These are phyloP conservation scores for Rhynchonycteris naso DNA, from an alignment of 2,797 vertebrate species.

Conservation along the genomic window DNA sequence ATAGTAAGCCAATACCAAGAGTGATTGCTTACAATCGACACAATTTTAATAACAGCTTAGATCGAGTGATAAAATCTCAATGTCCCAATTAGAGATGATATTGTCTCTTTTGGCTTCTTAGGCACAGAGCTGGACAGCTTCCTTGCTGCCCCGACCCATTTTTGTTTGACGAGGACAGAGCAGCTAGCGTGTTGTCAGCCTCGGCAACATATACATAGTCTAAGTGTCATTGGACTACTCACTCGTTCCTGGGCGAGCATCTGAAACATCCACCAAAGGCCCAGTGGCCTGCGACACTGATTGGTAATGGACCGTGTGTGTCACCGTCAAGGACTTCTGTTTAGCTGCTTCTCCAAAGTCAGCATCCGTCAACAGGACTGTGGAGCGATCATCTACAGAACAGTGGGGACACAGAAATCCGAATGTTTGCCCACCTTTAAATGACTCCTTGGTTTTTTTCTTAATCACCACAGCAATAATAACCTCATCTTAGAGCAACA, in stretches of 20 bases:
- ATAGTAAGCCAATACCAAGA: not conserved
- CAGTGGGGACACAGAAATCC: not conserved
- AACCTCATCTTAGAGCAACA: not conserved
- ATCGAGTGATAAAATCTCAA: not conserved
- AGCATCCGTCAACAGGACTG: slow-evolving; percentile 96
- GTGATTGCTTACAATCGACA: not conserved
- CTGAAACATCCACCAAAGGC: slow-evolving; percentile 98
- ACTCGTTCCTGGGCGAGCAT: slow-evolving; percentile 98
- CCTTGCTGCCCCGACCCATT: not conserved
- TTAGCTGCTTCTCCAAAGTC: slow-evolving; percentile 98
- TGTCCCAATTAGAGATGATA: not conserved
- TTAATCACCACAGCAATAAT: no score
- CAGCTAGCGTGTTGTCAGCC: rapidly evolving
- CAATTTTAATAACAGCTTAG: not conserved
- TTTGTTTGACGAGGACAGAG: not conserved
- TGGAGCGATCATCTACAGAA: slow-evolving; percentile 95
- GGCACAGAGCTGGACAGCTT: not conserved
- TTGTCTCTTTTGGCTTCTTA: not conserved
- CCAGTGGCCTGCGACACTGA: slow-evolving; percentile 98
- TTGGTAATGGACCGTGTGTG: slow-evolving; percentile 99
- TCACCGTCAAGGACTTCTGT: slow-evolving; percentile 98
- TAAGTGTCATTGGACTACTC: slow-evolving; percentile 82
- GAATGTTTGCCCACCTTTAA: rapidly evolving
- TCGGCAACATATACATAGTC: not conserved
- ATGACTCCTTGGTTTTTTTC: not conserved